Evolutionary conservation across 2,888 invertebrate species (phyloP), one percentile per base, ranked within the genome.

Genomic region (Agrilus mali): DNA sequence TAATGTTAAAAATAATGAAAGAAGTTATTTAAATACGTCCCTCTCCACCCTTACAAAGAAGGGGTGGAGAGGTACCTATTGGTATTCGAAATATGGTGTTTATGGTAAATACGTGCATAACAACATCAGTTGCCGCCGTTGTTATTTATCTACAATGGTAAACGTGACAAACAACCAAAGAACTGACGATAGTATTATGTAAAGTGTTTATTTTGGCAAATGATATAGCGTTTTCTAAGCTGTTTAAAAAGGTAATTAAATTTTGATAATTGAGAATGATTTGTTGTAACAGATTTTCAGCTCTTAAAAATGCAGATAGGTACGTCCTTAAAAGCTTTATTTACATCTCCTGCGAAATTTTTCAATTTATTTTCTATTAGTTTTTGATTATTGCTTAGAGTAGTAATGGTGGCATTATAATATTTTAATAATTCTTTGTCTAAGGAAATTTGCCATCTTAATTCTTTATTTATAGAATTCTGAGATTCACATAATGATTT

Each of bases 201-300:
- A 52, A 40, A 20, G 47, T 45, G 14, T 48, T 52, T 38, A 52
- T 36, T 48, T 52, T 48, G 12, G 47, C 42, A 34, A 52, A 52
- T 39, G 43, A 47, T 14, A 52, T 42, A 13, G 51, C 48, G 33
- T 52, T 47, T 48, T 52, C 51, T 7, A 52, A 33, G 38, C 47
- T 52, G 37, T 52, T 48, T 33, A 52, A 32, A 20, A 50, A 40
- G 14, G 39, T 42, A 17, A 51, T 47, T 40, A 52, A 33, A 42
- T 47, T 46, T 48, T 52, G 45, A 34, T 42, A 48, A 33, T 50
- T 45, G 22, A 52, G 33, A 22, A 50, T 51, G 13, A 51, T 37
- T 43, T 50, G 49, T 38, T 48, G 14, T 22, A 51, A 36, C 7
- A 35, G 38, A 40, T 44, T 44, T 48, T 44, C 39, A n/a, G 41